Percentiles rank a stretch among this genome's conserved stretches.
Conservation (phyloP, 2,113 vertebrate genomes). For the Chiloscyllium plagiosum region DNA sequence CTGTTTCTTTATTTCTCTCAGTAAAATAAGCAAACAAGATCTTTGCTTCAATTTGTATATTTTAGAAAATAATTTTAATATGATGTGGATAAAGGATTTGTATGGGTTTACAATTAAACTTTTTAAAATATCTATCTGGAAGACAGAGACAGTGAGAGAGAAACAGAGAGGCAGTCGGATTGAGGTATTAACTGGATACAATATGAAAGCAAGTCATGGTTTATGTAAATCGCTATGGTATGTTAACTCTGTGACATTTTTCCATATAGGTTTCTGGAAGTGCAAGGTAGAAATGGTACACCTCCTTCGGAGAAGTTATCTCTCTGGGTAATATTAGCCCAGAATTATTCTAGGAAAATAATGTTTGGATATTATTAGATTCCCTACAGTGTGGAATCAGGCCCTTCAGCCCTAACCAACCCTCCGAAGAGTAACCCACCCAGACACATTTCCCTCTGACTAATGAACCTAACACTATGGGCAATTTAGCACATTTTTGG, state of each 20-base stretch:
- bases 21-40: background rate
- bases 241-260: background rate
- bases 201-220: background rate
- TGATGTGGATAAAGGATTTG: background rate
- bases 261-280: background rate
- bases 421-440: no score
- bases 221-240: background rate
- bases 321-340: no score
- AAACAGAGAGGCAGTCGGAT: background rate
- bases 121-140: background rate
- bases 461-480: no score
- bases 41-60: background rate
- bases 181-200: background rate
- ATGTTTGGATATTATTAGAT: no score
- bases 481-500: no score
- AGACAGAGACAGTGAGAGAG: background rate
- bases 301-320: background rate
- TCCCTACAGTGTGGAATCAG: no score
- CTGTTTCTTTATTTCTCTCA: background rate
- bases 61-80: background rate
- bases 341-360: no score
- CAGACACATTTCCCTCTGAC: no score
- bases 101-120: background rate
- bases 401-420: no score
- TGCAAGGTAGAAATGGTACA: background rate